These are phyloP conservation scores for Philereme transversata DNA, from an alignment of 2,888 invertebrate genomes.

Conservation along the genomic window DNA sequence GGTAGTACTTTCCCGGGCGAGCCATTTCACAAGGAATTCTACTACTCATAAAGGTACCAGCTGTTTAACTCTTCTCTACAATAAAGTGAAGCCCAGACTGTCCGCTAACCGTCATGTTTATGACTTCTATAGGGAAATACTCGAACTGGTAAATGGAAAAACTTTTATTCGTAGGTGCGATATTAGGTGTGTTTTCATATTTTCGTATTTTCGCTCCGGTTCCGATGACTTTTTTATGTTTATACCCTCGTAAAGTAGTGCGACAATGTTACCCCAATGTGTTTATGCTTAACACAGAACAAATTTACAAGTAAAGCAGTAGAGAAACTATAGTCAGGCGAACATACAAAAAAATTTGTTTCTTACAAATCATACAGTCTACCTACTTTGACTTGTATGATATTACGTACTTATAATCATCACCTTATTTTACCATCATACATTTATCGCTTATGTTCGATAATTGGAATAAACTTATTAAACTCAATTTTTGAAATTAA, in stretches of 20 bases:
- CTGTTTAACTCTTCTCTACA: conserved; percentile 3
- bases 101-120: conserved; percentile 74
- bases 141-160: conserved; percentile 75
- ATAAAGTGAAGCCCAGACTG: conserved; percentile 37
- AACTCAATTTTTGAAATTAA: no score
- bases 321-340: background rate
- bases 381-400: no score
- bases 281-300: conserved; percentile 52
- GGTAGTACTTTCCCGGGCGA: no score
- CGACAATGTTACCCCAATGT: conserved; percentile 71
- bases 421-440: no score
- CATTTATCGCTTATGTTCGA: no score
- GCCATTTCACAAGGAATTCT: no score
- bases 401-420: no score
- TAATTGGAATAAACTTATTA: no score
- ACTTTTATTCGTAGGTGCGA: conserved; percentile 67
- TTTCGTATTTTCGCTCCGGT: conserved; percentile 54
- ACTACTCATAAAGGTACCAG: conserved; percentile 5
- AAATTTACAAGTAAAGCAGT: background rate
- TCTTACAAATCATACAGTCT: no score
- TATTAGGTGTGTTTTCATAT: conserved; percentile 78
- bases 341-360: background rate
- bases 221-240: conserved; percentile 81
- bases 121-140: conserved; percentile 83
- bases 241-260: conserved; percentile 75